Evolutionary conservation across 2,888 invertebrate genomes (phyloP).

Genomic region (Synanthedon formicaeformis): DNA sequence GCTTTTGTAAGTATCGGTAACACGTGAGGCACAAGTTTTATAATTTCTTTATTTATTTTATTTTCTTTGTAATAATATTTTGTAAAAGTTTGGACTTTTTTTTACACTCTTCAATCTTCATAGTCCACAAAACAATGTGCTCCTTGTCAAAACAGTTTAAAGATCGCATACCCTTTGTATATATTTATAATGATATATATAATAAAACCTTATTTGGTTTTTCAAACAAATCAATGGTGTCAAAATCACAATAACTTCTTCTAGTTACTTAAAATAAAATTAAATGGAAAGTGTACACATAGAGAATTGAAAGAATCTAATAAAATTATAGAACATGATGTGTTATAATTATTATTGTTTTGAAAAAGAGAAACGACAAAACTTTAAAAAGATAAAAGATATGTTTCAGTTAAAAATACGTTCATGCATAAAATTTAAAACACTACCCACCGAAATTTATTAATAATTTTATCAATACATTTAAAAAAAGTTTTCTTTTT

Average conservation of each 20-base stretch:
- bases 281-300: conserved; percentile 1
- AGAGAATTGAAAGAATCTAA: neutral
- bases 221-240: conserved; percentile 53
- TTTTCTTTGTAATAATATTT: neutral
- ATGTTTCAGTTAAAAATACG: too few relatives aligned
- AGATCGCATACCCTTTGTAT: too few relatives aligned
- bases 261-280: conserved; percentile 5
- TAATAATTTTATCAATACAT: conserved; percentile 33
- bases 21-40: conserved; percentile 52
- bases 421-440: too few relatives aligned
- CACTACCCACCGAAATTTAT: neutral
- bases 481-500: conserved; percentile 58
- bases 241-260: conserved; percentile 49
- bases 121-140: neutral
- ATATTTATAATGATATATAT: conserved; percentile 18
- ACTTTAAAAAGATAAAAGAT: too few relatives aligned
- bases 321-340: too few relatives aligned
- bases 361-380: too few relatives aligned
- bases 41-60: neutral
- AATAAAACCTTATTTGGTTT: conserved; percentile 44
- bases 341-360: too few relatives aligned
- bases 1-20: conserved; percentile 60
- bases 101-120: neutral
- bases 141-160: too few relatives aligned
- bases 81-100: neutral